Evolutionary conservation across 1,140 invertebrate species (phyloP), one percentile per base, ranked within the genome.

Genomic region (Drosophila punjabiensis): DNA sequence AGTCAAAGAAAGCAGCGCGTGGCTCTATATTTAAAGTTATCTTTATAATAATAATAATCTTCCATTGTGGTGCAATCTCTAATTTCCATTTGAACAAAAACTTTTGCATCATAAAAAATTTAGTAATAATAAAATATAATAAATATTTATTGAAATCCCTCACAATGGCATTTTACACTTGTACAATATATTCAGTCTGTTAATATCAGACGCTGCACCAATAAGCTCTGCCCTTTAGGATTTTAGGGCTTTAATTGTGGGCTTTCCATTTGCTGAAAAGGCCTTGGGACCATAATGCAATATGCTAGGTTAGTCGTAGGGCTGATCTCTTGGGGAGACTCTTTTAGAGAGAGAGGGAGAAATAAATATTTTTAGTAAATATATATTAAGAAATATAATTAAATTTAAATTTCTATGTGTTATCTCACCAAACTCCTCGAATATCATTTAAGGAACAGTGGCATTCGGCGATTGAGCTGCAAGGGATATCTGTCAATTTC

Each of bases 201-300:
- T 68, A 5, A 94, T 82, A 61, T 95, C 5, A 90, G 67, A n/a
- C 95, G 90, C 78, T 95, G 95, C 3, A 95, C 95, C 76, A 95
- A 94, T 53, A 48, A 13, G 0, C 8, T 45, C 10, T 45, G 43
- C 2, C 43, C 43, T 20, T 20, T 10, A 11, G 43, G n/a, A 10
- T n/a, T 9, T 4, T n/a, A 10, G n/a, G 39, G 39, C n/a, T 8
- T 10, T 9, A n/a, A 10, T n/a, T 9, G 16, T 43, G 16, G 39
- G n/a, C 16, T 18, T n/a, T 76, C 95, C 95, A 91, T 97, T 97
- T 35, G 90, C 94, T 0, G 96, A 96, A 92, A 97, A 98, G 4
- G 96, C 96, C 45, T 93, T 94, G 1, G 95, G 89, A 60, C 94
- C 94, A 71, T 96, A 96, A 79, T 96, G 96, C 94, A 96, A 95